Evolutionary conservation across 2,797 vertebrate genomes (phyloP), one percentile per base, ranked within the genome.

Genomic region (Malurus leucopterus): DNA sequence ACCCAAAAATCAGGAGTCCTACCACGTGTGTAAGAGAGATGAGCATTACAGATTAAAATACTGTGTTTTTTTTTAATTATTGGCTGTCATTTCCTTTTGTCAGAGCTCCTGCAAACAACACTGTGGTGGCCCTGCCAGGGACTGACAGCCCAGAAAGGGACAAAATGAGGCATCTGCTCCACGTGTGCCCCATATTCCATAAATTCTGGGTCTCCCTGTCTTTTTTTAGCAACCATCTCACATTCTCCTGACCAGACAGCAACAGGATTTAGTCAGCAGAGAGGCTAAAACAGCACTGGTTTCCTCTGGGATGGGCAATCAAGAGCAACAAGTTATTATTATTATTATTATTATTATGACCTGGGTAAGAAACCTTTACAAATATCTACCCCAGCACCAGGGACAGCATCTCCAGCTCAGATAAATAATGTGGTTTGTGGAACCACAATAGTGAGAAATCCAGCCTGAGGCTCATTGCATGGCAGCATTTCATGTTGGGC

Each of bases 401-500:
- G 77, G 76, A 76, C 53, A 58, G 24, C 6, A 71, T 65, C 44
- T 40, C 63, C 2, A 53, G 49, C 23, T 69, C 34, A 15, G 65
- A 8, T 46, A 76, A 34, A 36, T 36, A 36, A 36, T 36, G 36
- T 36, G 36, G 36, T 36, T 36, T 36, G 36, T 12, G 63, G 34
- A 86, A n/a, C 49, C 61, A 43, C 86, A 76, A 5, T 10, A 51
- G 83, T 44, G 73, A 85, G 63, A 67, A 86, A 79, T 62, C 30
- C 78, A 57, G 61, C 77, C 72, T 62, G 19, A 76, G 51, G 72
- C 43, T 68, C 8, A 27, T 8, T 51, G 70, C 64, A 50, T 4
- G 0, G 82, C 79, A 90, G 44, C 59, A 69, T 32, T 76, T 92
- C 85, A 86, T 79, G 62, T 17, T 21, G 76, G 58, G 46, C 76